Evolutionary conservation across 2,797 vertebrate genomes (phyloP), one percentile per base, ranked within the genome.

Genomic region (Parauchenoglanis ngamensis): DNA sequence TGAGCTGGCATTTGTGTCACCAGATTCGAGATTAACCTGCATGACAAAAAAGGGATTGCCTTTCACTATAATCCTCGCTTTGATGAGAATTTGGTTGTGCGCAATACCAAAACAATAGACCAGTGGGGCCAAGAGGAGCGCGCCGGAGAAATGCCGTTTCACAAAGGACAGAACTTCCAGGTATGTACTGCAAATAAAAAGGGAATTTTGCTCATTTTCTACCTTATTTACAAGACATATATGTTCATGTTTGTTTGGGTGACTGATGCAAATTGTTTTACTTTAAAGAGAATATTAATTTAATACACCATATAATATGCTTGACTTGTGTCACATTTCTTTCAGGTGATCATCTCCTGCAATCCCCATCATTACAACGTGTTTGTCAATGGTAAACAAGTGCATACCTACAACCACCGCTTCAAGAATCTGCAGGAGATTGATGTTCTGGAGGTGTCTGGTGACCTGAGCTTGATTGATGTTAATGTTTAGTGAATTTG

Each of bases 11-110:
- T 59, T 75, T 86, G 8, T 78, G n/a, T 25, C 12, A 49, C n/a
- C 91, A 96, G 96, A 89, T 94, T 96, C 77, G 0, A 0, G 6
- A 90, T 96, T 88, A 95, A 96, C 89, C 92, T 96, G 1, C 25
- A 87, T 56, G 82, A 89, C 68, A 35, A 4, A 2, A 85, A 15
- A 25, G 94, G 93, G 19, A 91, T 93, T 0, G 95, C 95, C 4
- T 87, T 96, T 28, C 96, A 96, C 87, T 95, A 95, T 84, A 96
- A 96, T 65, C 92, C 94, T 19, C 94, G 95, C 19, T 94, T 96
- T 85, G 76, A 75, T 3, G 94, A 96, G 86, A 93, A 91, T 4
- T 0, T 2, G 0, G 94, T 96, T 91, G 95, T 96, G 82, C 89
- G 94, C 23, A 96, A 96, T 91, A 91, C 79, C 75, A 91, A 89